Conservation (phyloP, 2,797 vertebrate species). For the Diglossa cyanea region DNA sequence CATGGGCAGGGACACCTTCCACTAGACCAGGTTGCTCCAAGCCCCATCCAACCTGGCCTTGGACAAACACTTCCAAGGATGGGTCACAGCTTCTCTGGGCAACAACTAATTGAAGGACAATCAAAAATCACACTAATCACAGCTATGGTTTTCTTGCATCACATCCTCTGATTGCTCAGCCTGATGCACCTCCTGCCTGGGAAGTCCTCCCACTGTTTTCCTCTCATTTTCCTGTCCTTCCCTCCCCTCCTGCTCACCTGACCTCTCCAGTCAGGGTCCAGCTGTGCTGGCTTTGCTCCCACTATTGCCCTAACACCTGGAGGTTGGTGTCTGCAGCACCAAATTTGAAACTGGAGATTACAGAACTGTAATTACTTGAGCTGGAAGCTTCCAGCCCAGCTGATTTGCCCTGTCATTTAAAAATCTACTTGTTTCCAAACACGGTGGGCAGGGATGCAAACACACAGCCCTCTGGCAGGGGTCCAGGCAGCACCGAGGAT, state of each 20-base stretch:
- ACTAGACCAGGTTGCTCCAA: not conserved
- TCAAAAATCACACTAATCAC: not conserved
- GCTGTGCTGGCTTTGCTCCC: not conserved
- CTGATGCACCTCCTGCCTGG: not conserved
- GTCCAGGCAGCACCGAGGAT: accelerated
- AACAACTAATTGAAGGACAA: not conserved
- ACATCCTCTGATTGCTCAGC: not conserved
- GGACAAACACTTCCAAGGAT: not conserved
- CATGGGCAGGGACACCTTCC: not conserved
- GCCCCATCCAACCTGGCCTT: accelerated
- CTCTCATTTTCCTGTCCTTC: accelerated
- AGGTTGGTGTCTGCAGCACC: not conserved
- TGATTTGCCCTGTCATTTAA: not conserved
- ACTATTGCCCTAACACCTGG: accelerated
- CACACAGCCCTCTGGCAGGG: not conserved
- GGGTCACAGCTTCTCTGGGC: not conserved
- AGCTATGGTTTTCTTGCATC: accelerated
- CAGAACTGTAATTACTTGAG: not conserved
- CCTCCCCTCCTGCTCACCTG: accelerated
- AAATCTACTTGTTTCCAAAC: not conserved
- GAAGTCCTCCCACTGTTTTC: accelerated
- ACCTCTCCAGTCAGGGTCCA: not conserved
- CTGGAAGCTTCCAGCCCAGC: conserved; percentile 5
- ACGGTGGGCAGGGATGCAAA: not conserved
- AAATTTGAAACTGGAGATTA: not conserved